These are phyloP conservation scores for Drosophila helvetica DNA, from an alignment of 2,888 invertebrate species.

Conservation along the genomic window DNA sequence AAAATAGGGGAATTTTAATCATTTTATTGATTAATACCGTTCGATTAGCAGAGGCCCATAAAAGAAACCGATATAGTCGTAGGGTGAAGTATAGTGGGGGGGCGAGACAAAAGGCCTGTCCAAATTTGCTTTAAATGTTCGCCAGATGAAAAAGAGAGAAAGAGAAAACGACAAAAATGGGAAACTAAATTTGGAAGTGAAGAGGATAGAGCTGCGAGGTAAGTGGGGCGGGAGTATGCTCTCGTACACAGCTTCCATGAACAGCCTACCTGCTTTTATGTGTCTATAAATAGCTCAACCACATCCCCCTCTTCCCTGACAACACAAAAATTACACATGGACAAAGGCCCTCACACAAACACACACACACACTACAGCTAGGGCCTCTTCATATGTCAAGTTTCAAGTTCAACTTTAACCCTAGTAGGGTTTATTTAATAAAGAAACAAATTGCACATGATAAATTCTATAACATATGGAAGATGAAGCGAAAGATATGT, in stretches of 20 bases:
- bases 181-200: conserved; percentile 47
- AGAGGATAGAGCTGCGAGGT: conserved; percentile 3
- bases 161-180: conserved; percentile 18
- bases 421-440: neutral
- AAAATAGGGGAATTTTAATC: conserved; percentile 70
- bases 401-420: conserved; percentile 38
- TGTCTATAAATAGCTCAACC: conserved; percentile 30
- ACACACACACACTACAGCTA: neutral
- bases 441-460: no score
- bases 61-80: conserved; percentile 14
- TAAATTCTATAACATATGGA: no score
- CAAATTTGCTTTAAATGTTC: conserved; percentile 25
- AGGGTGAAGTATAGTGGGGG: neutral
- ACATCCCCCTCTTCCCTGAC: neutral
- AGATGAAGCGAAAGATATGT: no score
- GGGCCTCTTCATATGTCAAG: conserved; percentile 39
- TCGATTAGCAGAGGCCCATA: conserved; percentile 55
- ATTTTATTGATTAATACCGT: conserved; percentile 76
- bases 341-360: conserved; percentile 12
- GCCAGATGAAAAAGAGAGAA: conserved; percentile 9
- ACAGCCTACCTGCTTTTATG: conserved; percentile 19
- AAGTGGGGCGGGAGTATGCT: conserved; percentile 1
- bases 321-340: neutral
- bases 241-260: conserved; percentile 37
- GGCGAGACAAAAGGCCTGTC: conserved; percentile 9